phyloP scores from a whole-genome alignment of 2,888 invertebrate species.

The Colostygia pectinataria region DNA sequence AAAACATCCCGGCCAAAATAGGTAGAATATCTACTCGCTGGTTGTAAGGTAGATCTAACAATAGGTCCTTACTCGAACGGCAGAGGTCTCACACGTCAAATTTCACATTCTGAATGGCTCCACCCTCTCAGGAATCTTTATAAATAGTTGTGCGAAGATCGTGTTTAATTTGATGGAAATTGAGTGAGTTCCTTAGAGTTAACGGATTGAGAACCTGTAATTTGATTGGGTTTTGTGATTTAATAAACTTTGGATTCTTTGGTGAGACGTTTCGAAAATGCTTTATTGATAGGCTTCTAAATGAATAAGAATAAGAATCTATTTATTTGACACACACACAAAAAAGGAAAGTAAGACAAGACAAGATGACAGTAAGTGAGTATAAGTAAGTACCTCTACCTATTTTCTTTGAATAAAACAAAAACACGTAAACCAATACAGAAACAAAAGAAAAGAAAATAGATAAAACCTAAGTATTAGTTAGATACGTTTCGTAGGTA shows the following conservation, averaged over 20 bases:
- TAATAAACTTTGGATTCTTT: slow-evolving; percentile 28
- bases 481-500: too few species aligned
- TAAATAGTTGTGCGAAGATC: slow-evolving; percentile 77
- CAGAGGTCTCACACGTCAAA: slow-evolving; percentile 78
- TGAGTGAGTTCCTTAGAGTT: slow-evolving; percentile 68
- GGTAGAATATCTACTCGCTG: slow-evolving; percentile 60
- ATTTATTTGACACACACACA: too few species aligned
- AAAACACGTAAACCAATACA: too few species aligned
- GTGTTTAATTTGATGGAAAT: slow-evolving; percentile 80
- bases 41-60: slow-evolving; percentile 71
- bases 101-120: slow-evolving; percentile 77
- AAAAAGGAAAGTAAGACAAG: too few species aligned
- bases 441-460: too few species aligned
- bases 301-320: too few species aligned
- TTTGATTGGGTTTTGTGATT: slow-evolving; percentile 62
- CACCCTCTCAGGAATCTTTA: slow-evolving; percentile 73
- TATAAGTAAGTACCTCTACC: too few species aligned
- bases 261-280: neutral
- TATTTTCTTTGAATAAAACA: too few species aligned
- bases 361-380: too few species aligned
- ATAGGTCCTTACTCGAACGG: slow-evolving; percentile 42
- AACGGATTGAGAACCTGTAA: slow-evolving; percentile 62
- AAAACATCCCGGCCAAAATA: slow-evolving; percentile 55
- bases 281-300: neutral
- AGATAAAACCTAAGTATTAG: too few species aligned